phyloP scores from a whole-genome alignment of 2,888 invertebrate genomes.

The Selenia dentaria region DNA sequence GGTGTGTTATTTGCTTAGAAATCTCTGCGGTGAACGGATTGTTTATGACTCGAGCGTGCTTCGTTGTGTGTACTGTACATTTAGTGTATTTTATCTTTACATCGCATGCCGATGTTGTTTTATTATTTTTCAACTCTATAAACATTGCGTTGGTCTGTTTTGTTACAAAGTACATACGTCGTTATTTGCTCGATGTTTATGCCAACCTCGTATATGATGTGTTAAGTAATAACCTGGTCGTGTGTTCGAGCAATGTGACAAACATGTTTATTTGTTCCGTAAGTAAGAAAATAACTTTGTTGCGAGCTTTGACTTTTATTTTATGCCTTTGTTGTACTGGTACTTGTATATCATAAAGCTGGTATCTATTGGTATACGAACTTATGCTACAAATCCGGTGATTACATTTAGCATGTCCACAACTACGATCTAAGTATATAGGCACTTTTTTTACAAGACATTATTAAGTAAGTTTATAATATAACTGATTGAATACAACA shows the following conservation, averaged over 20 bases:
- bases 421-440: too few relatives aligned
- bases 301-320: too few relatives aligned
- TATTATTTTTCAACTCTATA: constrained; percentile 27
- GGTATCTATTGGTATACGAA: background rate
- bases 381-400: background rate
- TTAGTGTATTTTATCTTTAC: constrained; percentile 29
- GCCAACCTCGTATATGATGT: constrained; percentile 27
- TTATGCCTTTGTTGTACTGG: too few relatives aligned
- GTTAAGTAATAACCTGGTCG: constrained; percentile 27
- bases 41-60: constrained; percentile 20
- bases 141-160: constrained; percentile 26
- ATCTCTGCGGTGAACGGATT: constrained; percentile 20
- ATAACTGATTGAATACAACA: too few relatives aligned
- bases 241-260: constrained; percentile 12
- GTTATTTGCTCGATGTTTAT: constrained; percentile 29
- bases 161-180: constrained; percentile 27
- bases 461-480: too few relatives aligned
- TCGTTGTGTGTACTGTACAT: constrained; percentile 18
- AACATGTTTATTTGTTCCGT: constrained; percentile 10
- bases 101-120: constrained; percentile 26
- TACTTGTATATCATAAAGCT: too few relatives aligned
- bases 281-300: too few relatives aligned
- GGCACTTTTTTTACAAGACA: too few relatives aligned
- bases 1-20: constrained; percentile 20
- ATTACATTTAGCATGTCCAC: background rate